These are phyloP conservation scores for Syngnathus typhle DNA, from an alignment of 2,113 vertebrate species.

Conservation along the genomic window DNA sequence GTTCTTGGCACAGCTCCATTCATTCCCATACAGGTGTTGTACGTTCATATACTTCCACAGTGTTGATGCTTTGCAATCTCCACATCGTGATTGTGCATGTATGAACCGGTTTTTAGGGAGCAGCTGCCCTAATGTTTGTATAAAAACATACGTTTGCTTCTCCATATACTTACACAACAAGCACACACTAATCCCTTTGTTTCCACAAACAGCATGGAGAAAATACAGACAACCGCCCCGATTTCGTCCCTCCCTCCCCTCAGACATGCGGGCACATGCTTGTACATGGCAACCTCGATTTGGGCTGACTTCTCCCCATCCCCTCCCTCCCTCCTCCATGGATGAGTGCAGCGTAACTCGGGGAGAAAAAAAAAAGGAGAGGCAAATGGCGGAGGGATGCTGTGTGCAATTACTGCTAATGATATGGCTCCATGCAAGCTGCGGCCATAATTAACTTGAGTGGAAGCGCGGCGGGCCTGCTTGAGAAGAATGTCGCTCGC, in stretches of 20 bases:
- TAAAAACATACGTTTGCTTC: slow-evolving; percentile 46
- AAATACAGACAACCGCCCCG: slow-evolving; percentile 3
- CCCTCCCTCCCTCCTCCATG: slow-evolving; percentile 26
- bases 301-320: not conserved
- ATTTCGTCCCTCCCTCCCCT: not conserved
- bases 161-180: slow-evolving; percentile 47
- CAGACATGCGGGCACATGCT: slow-evolving; percentile 27
- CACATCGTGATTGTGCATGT: slow-evolving; percentile 19
- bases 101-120: slow-evolving; percentile 25
- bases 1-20: not conserved
- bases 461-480: slow-evolving; percentile 34
- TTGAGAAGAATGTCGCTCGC: slow-evolving; percentile 26
- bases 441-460: slow-evolving; percentile 59
- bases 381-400: slow-evolving; percentile 51
- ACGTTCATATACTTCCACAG: slow-evolving; percentile 1
- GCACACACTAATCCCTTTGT: slow-evolving; percentile 32
- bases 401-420: slow-evolving; percentile 64
- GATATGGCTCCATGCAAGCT: slow-evolving; percentile 59
- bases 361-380: slow-evolving; percentile 12
- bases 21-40: slow-evolving; percentile 14
- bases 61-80: not conserved
- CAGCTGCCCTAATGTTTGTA: slow-evolving; percentile 40
- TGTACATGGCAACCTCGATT: slow-evolving; percentile 1
- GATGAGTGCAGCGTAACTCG: slow-evolving; percentile 48
- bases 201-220: slow-evolving; percentile 32